Evolutionary conservation across 1,140 invertebrate species (phyloP), one percentile per base, ranked within the genome.

Genomic region (Adoxophyes honmai): DNA sequence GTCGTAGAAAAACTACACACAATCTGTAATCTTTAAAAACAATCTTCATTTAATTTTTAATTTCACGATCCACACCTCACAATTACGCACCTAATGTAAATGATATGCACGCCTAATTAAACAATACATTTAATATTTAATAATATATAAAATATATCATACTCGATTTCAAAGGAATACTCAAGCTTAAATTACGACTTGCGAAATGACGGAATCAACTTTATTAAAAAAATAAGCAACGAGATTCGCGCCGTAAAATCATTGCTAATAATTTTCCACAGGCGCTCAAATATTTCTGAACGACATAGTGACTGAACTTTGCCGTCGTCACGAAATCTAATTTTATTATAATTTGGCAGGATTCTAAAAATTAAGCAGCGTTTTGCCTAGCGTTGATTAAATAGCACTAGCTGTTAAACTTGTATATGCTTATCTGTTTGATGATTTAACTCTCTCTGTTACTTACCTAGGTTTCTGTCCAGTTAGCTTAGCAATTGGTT

Each of bases 401-500:
- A 28, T 28, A 6, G 21, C 21, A 28, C 21, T 28, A 28, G 21
- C 21, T 28, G 21, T 2, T 28, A 28, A 28, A 28, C 3, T 28
- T 28, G 8, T n/a, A 4, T 5, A 11, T 6, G 21, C 6, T 28
- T 28, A 28, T 28, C 21, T n/a, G n/a, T n/a, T n/a, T n/a, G n/a
- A n/a, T n/a, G n/a, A n/a, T n/a, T n/a, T n/a, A n/a, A n/a, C n/a
- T n/a, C n/a, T 28, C 6, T 28, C 21, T 28, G 21, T 28, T 28
- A 28, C 39, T 44, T 35, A 52, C 51, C 7, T 16, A 34, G 13
- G 3, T 33, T 1, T 39, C 54, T 35, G 33, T 33, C 7, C 9
- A 34, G 18, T 9, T 33, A 1, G 42, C 54, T 72, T 74, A 87
- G 65, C 84, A 87, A 58, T 87, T 75, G 1, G 84, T 85, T 63